phyloP scores from a whole-genome alignment of 2,888 invertebrate genomes.

The Drosophila testacea region DNA sequence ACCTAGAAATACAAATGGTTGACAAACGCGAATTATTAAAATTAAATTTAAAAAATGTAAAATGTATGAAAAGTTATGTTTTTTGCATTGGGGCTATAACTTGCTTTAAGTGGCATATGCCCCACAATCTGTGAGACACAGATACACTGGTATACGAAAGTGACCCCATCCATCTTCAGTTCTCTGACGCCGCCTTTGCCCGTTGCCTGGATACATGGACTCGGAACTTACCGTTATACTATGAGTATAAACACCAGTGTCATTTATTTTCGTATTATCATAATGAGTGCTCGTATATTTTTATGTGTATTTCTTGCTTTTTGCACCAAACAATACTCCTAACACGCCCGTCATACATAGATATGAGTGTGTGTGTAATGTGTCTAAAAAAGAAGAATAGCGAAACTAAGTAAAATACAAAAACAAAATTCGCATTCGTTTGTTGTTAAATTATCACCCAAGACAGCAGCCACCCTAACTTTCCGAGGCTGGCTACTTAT shows the following conservation, averaged over 20 bases:
- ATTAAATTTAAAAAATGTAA: too few species aligned
- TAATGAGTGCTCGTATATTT: slow-evolving; percentile 83
- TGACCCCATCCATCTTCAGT: slow-evolving; percentile 10
- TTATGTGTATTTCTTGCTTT: slow-evolving; percentile 79
- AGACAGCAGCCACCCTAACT: slow-evolving; percentile 51
- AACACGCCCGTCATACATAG: slow-evolving; percentile 49
- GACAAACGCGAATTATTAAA: too few species aligned
- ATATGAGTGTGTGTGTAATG: slow-evolving; percentile 4
- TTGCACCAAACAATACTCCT: slow-evolving; percentile 53
- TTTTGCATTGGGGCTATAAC: too few species aligned
- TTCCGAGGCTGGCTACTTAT: slow-evolving; percentile 57
- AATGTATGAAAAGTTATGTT: too few species aligned
- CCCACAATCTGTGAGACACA: background rate
- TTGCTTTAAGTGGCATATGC: background rate
- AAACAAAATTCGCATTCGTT: slow-evolving; percentile 70
- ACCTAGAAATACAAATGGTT: too few species aligned
- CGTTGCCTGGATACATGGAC: slow-evolving; percentile 14
- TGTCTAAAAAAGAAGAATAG: slow-evolving; percentile 56
- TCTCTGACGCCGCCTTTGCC: background rate
- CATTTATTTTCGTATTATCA: slow-evolving; percentile 83
- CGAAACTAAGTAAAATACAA: slow-evolving; percentile 62
- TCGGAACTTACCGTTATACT: slow-evolving; percentile 38
- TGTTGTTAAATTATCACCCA: slow-evolving; percentile 80
- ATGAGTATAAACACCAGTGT: slow-evolving; percentile 74
- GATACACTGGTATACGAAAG: slow-evolving; percentile 4